Base-by-base conservation (phyloP, 2,797 vertebrate species). In the Streptopelia turtur region DNA sequence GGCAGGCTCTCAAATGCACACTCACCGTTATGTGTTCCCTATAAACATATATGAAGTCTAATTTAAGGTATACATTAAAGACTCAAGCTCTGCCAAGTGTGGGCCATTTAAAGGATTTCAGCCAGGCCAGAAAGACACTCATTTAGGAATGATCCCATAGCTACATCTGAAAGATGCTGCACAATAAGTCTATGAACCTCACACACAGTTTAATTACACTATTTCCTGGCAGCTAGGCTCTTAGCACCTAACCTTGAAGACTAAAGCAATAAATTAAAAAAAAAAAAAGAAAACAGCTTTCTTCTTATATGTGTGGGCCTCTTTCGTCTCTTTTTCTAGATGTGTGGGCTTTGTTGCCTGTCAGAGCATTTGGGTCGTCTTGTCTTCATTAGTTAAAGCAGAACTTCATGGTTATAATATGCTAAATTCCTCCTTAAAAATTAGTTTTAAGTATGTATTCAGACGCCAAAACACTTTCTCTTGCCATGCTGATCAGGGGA, bases 151-250 rank as follows among this genome's bases (percentile, higher is more conserved):
- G 89, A 93, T 66, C 59, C 72, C n/a, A 59, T 9, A 33, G 18
- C 45, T 74, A 43, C 35, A 63, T 45, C 39, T 87, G 65, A 94
- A 94, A 87, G 33, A 64, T 77, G 53, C 56, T 78, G 27, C 86
- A 88, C 39, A 79, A 3, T 76, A 82, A 60, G 64, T 83, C 85
- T 92, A 65, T 87, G 83, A 87, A 84, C 56, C 30, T 90, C 61
- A 74, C 31, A n/a, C 25, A 69, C 30, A 70, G 68, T 49, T 90
- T 90, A 90, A 93, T 75, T 85, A 60, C 53, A 80, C 75, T 84
- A 83, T 82, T 94, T 95, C 83, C 86, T 89, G 86, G 80, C 53
- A 94, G 68, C 24, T 39, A 95, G 13, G 65, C 43, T 87, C 33
- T 69, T 94, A 80, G n/a, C 75, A 94, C 50, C 81, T 89, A 83